These are phyloP conservation scores for Cydia amplana DNA, from an alignment of 1,140 invertebrate genomes.

Conservation along the genomic window DNA sequence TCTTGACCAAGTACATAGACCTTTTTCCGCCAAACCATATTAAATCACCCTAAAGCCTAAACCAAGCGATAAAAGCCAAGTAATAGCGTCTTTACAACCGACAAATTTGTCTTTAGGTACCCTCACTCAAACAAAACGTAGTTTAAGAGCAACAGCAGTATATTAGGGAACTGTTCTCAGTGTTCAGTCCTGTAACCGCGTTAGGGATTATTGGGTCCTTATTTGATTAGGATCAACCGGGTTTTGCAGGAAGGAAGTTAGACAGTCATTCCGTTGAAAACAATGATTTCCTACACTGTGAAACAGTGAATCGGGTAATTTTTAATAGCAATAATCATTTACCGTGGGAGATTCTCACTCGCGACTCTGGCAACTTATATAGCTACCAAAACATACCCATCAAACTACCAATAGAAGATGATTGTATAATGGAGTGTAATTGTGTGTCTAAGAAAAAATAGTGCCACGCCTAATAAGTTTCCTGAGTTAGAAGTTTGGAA, in stretches of 20 bases:
- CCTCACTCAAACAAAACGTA: neutral
- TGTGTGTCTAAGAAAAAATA: too few relatives aligned
- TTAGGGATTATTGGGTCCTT: conserved; percentile 6
- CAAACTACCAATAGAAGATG: too few relatives aligned
- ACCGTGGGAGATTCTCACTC: too few relatives aligned
- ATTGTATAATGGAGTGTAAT: too few relatives aligned
- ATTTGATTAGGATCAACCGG: neutral
- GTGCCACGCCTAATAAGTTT: too few relatives aligned
- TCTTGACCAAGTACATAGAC: neutral
- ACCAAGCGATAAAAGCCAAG: neutral
- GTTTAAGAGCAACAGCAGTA: neutral
- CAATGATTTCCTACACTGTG: neutral
- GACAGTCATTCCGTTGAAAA: neutral
- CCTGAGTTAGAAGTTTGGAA: too few relatives aligned
- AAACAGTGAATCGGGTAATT: too few relatives aligned
- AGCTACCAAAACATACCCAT: too few relatives aligned
- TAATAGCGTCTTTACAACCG: too few relatives aligned
- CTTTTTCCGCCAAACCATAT: neutral
- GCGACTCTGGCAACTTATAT: too few relatives aligned
- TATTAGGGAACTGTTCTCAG: neutral
- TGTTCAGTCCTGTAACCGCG: neutral
- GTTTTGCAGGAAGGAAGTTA: neutral
- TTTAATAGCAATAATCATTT: too few relatives aligned
- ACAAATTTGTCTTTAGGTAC: too few relatives aligned
- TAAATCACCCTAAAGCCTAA: neutral